Percentiles rank a stretch among this genome's conserved stretches.
phyloP scores from a whole-genome alignment of 2,888 invertebrate genomes.

The Aphidoletes aphidimyza region DNA sequence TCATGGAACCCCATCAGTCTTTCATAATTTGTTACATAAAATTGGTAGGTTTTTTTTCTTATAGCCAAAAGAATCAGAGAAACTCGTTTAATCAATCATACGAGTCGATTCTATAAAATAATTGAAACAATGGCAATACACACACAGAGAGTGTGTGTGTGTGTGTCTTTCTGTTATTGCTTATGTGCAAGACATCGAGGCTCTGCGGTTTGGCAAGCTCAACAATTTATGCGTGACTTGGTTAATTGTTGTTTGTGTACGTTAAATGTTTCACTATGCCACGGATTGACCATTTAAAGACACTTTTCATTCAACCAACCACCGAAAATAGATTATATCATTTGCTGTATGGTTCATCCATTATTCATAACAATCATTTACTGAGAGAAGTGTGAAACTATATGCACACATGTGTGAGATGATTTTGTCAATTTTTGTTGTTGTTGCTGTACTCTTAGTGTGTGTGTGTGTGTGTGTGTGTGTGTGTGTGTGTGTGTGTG shows the following conservation, averaged over 20 bases:
- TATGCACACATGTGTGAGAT: not conserved
- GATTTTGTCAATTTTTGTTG: not conserved
- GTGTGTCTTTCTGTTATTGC: too few relatives aligned
- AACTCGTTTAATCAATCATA: too few relatives aligned
- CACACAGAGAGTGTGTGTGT: too few relatives aligned
- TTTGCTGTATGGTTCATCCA: not conserved
- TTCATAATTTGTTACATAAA: too few relatives aligned
- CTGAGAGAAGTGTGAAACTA: not conserved
- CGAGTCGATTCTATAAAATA: too few relatives aligned
- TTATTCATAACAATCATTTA: slow-evolving; percentile 37
- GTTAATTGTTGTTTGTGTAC: not conserved
- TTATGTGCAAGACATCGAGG: not conserved
- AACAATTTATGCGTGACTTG: slow-evolving; percentile 12
- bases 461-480: too few relatives aligned
- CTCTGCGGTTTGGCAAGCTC: not conserved
- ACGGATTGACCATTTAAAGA: slow-evolving; percentile 35
- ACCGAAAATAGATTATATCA: slow-evolving; percentile 18
- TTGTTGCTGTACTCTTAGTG: too few relatives aligned
- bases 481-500: too few relatives aligned
- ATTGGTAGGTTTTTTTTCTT: too few relatives aligned
- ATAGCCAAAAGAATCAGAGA: too few relatives aligned
- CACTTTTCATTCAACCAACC: not conserved
- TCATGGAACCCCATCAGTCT: too few relatives aligned
- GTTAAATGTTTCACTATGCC: not conserved
- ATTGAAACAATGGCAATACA: too few relatives aligned